Evolutionary conservation across 1,140 invertebrate genomes (phyloP).

Genomic region (Zophobas morio): DNA sequence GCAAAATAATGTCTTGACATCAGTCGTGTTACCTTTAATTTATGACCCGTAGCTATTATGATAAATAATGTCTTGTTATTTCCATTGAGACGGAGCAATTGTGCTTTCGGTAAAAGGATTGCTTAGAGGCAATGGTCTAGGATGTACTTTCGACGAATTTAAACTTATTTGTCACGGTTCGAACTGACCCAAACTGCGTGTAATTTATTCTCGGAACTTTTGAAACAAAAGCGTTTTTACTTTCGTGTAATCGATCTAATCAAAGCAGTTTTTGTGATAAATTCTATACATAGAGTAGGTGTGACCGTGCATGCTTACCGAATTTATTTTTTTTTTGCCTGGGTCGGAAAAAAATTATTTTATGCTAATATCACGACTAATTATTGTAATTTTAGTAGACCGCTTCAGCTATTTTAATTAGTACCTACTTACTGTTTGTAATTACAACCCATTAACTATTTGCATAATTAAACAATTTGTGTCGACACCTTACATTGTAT

Average conservation of each 20-base stretch:
- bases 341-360: constrained; percentile 2
- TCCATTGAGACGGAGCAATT: constrained; percentile 44
- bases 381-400: constrained; percentile 16
- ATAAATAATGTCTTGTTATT: constrained; percentile 52
- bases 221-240: too few relatives aligned
- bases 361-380: constrained; percentile 15
- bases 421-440: constrained; percentile 25
- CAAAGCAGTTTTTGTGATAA: too few relatives aligned
- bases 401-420: constrained; percentile 28
- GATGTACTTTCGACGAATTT: constrained; percentile 23
- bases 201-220: constrained; percentile 6
- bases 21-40: constrained; percentile 50
- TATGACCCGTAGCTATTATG: constrained; percentile 43
- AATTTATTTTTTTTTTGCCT: not conserved
- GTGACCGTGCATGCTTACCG: not conserved
- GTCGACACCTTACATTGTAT: constrained; percentile 34
- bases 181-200: constrained; percentile 2
- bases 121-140: not conserved
- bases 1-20: constrained; percentile 47
- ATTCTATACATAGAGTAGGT: not conserved
- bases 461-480: constrained; percentile 37
- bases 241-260: too few relatives aligned
- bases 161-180: constrained; percentile 22
- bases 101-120: constrained; percentile 37
- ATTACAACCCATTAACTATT: constrained; percentile 31